Base-by-base conservation (phyloP, 2,797 vertebrate genomes). In the Neopelma chrysocephalum region DNA sequence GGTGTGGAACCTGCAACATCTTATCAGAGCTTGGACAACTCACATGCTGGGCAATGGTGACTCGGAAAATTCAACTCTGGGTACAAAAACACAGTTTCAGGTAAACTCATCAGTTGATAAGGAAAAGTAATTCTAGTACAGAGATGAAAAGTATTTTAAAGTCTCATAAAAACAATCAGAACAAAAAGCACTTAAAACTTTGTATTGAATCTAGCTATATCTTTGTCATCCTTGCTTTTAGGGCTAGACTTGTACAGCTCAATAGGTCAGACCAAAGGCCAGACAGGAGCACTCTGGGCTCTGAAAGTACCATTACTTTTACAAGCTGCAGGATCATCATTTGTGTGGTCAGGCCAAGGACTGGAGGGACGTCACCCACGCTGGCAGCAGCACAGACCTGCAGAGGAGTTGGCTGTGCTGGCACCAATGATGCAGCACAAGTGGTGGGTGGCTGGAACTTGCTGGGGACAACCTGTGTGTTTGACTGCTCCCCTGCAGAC, bases 41-140 rank as follows among this genome's bases (percentile, higher is more conserved):
- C 22, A 8, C 47, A 71, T 64, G 34, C 17, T 51, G 50, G 43
- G 79, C 69, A 54, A 54, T 0, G 5, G 66, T 25, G 95, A 86
- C 87, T 91, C 2, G 11, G 64, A 91, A 93, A 94, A 91, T 81
- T 60, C 54, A 69, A 12, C 36, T 85, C 75, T 1, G 38, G 61
- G 57, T 43, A 91, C 65, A 92, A 69, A 91, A 86, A 53, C n/a
- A 87, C 29, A 62, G 43, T 54, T 50, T 56, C 53, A 89, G 76
- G 82, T 68, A 92, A 93, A 87, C 50, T 85, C 82, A 86, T 83
- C 62, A 58, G 61, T 34, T 84, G 77, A 90, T 77, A 88, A 2
- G 56, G 36, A 73, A 96, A 86, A 91, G 45, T 84, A 90, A 78
- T 88, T 96, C 54, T 31, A 65, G 71, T 5, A n/a, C 20, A 11